Conservation (phyloP, 2,113 vertebrate genomes). For the Enhydra lutris region DNA sequence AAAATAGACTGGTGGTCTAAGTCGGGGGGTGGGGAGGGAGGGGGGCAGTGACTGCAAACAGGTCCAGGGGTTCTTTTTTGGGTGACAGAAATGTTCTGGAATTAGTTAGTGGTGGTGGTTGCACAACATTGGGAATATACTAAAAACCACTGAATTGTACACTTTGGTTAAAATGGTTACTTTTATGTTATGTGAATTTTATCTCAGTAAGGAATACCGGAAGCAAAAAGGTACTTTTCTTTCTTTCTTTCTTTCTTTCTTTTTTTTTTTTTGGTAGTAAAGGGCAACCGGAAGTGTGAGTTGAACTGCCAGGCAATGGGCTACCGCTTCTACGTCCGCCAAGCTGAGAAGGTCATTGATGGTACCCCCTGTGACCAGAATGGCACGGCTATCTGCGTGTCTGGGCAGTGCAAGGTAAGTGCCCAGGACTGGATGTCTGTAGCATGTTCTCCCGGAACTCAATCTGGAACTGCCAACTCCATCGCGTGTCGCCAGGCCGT, state of each 20-base stretch:
- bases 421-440: background rate
- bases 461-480: background rate
- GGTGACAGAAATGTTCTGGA: background rate
- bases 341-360: conserved; percentile 90
- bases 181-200: background rate
- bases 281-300: conserved; percentile 89
- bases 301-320: conserved; percentile 93
- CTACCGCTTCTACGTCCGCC: conserved; percentile 94
- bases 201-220: background rate
- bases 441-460: background rate
- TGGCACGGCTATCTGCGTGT: conserved; percentile 89
- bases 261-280: conserved; percentile 76
- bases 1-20: background rate
- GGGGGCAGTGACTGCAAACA: background rate
- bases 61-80: background rate
- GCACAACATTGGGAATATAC: background rate
- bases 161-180: background rate
- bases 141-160: background rate
- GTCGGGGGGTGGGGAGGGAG: too few species aligned
- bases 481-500: background rate
- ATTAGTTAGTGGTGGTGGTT: background rate
- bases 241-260: background rate
- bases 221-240: background rate
- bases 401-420: conserved; percentile 92
- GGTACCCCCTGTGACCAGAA: conserved; percentile 93